Evolutionary conservation across 2,113 vertebrate genomes (phyloP), one percentile per base, ranked within the genome.

Genomic region (Illadopsis cleaveri): DNA sequence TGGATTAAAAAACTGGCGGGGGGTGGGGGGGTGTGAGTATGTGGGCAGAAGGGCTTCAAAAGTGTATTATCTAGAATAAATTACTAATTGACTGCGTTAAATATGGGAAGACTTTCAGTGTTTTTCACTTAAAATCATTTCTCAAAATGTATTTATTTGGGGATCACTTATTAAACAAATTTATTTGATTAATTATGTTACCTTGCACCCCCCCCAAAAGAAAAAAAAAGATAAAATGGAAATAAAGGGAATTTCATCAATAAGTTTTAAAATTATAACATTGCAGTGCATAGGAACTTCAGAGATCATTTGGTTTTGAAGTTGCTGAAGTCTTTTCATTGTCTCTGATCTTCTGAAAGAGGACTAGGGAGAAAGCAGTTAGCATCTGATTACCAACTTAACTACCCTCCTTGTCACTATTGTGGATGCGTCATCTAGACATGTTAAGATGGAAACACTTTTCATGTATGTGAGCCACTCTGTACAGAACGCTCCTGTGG

Each of bases 1-100:
- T 82, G 40, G n/a, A 80, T 92, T 18, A 90, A 79, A 92, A 94
- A 94, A 71, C 3, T 79, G 12, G n/a, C n/a, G n/a, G n/a, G n/a
- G 6, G 60, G 13, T 20, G 6, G 3, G n/a, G 28, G 17, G 9
- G 27, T 47, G 17, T 62, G 48, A 31, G 9, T 40, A 33, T n/a
- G 18, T 75, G 28, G 45, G 30, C 30, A 94, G 50, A 73, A 86
- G 44, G 58, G 57, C 10, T 83, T 82, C 31, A 87, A 79, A 96
- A 81, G 72, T 45, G 15, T 71, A 57, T 47, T 75, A 30, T 62
- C 28, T 85, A 22, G 48, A 78, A 89, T 71, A 11, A 75, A 72
- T 84, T 69, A 28, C 12, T 77, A 75, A 58, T 85, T 51, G 44
- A 64, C 56, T 93, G 64, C 33, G 45, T 31, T 80, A 92, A 86